These are phyloP conservation scores for Pseudorectes ferrugineus DNA, from an alignment of 2,113 vertebrate species.

Conservation along the genomic window DNA sequence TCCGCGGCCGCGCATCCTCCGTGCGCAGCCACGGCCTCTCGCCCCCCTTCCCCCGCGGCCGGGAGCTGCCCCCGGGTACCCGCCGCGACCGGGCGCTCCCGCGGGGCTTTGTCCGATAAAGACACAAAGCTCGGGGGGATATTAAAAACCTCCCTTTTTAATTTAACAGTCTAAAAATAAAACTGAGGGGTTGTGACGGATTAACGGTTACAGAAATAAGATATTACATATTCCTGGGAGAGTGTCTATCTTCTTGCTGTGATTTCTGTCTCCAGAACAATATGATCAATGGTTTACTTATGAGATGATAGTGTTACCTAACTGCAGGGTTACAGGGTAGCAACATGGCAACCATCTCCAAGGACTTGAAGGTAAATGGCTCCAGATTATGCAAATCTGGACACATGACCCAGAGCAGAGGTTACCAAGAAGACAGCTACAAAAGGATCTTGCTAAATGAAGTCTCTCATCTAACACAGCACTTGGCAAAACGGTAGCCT, in stretches of 20 bases:
- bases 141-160: background rate
- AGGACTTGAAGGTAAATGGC: background rate
- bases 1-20: background rate
- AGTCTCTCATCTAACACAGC: background rate
- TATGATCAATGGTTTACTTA: fast-evolving
- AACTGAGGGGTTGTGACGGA: fast-evolving
- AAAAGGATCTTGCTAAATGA: background rate
- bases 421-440: background rate
- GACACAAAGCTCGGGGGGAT: fast-evolving
- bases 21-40: background rate
- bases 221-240: fast-evolving
- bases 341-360: background rate
- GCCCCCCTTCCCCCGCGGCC: background rate
- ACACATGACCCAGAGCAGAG: background rate
- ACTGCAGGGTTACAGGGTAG: background rate
- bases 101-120: fast-evolving
- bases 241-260: fast-evolving
- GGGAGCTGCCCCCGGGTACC: fast-evolving
- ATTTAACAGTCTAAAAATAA: background rate
- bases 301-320: fast-evolving
- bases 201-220: background rate
- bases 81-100: fast-evolving
- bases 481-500: fast-evolving
- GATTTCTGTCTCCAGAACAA: background rate
- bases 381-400: background rate